A percentile compares a stretch with the other conserved stretches of the same genome.
phyloP scores from a whole-genome alignment of 2,113 vertebrate species.

The Rhadina sibilatrix region DNA sequence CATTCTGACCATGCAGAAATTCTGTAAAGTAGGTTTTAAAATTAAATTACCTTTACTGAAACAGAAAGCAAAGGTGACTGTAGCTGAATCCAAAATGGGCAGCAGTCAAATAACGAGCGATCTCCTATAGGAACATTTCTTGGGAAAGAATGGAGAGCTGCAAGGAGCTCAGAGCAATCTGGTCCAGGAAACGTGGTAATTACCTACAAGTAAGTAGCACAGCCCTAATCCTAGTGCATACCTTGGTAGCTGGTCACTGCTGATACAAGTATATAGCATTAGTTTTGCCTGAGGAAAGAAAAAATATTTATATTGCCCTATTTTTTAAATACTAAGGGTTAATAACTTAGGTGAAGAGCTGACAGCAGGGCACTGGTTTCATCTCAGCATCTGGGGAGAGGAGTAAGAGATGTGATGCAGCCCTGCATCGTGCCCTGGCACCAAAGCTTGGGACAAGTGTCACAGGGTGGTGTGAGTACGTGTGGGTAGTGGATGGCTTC shows the following conservation, averaged over 20 bases:
- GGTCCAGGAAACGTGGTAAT: not conserved
- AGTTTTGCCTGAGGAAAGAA: not conserved
- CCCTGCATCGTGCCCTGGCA: not conserved
- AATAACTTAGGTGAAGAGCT: not conserved
- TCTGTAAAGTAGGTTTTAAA: not conserved
- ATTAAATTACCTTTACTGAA: not conserved
- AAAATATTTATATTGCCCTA: not conserved
- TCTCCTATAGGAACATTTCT: not conserved
- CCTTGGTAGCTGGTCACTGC: not conserved
- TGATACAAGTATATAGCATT: not conserved
- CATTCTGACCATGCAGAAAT: not conserved
- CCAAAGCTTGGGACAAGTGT: not conserved
- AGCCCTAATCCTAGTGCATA: not conserved
- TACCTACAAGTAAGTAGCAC: not conserved
- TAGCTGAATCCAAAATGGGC: not conserved
- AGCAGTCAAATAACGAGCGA: rapidly evolving
- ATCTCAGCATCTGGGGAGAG: not conserved
- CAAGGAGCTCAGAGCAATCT: not conserved
- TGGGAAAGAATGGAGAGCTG: not conserved
- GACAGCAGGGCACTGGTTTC: not conserved
- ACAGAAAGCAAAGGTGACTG: not conserved
- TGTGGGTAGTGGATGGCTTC: not conserved
- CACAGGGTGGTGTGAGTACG: not conserved
- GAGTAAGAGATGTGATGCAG: not conserved
- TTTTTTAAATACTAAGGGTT: not conserved